Percentiles rank a stretch among this genome's conserved stretches.
These are phyloP conservation scores for Sisyra nigra DNA, from an alignment of 2,888 invertebrate genomes.

Conservation along the genomic window DNA sequence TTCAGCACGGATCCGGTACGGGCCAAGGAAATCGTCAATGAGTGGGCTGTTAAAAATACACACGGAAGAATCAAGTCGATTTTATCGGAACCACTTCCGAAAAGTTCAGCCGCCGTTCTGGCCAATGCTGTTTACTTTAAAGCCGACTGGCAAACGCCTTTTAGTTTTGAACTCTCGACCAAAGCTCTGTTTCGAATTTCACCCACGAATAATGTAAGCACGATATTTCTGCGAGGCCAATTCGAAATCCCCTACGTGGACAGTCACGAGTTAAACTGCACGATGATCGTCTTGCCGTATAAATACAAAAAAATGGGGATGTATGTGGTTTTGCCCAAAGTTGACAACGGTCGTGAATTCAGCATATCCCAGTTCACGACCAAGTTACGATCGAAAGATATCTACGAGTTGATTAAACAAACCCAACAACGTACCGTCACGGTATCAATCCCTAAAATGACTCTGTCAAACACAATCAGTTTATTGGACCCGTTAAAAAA, in stretches of 20 bases:
- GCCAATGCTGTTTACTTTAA: constrained; percentile 29
- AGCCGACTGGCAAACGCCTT: constrained; percentile 29
- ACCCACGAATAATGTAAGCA: constrained; percentile 14
- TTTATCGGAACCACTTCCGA: constrained; percentile 20
- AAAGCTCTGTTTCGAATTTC: constrained; percentile 18
- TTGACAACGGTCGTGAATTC: constrained; percentile 17
- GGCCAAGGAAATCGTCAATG: constrained; percentile 17
- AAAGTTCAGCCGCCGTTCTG: constrained; percentile 23
- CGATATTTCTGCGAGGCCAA: constrained; percentile 20
- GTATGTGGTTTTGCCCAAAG: constrained; percentile 29
- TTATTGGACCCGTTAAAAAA: constrained; percentile 20
- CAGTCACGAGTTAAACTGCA: constrained; percentile 19
- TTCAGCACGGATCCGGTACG: constrained; percentile 16
- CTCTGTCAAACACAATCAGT: constrained; percentile 18
- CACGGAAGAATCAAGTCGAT: constrained; percentile 24
- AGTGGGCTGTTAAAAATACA: constrained; percentile 22
- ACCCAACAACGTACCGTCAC: constrained; percentile 17
- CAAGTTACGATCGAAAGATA: constrained; percentile 16
- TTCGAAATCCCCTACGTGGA: constrained; percentile 23
- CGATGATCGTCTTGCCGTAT: constrained; percentile 28
- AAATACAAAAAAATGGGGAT: constrained; percentile 26
- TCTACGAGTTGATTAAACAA: constrained; percentile 16
- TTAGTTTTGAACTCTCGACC: constrained; percentile 22
- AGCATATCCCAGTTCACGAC: constrained; percentile 19
- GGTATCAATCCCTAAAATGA: constrained; percentile 22